Evolutionary conservation across 1,140 invertebrate species (phyloP), one percentile per base, ranked within the genome.

Genomic region (Aporrectodea caliginosa): DNA sequence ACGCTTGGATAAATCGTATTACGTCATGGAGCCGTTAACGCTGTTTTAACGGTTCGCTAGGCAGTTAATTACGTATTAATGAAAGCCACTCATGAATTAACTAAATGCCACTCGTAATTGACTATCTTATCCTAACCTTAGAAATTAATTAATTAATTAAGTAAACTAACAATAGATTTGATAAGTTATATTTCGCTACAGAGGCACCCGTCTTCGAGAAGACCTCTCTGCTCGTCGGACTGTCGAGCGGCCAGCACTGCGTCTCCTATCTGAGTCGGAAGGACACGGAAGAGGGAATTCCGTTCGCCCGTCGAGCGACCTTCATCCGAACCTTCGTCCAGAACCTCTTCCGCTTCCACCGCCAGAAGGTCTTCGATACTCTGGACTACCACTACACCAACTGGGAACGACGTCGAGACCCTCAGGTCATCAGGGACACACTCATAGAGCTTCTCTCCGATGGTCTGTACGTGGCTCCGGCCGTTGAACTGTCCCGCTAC

Each of bases 301-400:
- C 43, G 6, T 22, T 58, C 43, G 6, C 43, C 84, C 90, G 95
- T 79, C 91, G 96, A 79, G 94, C 96, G 43, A 93, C 93, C 87
- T 96, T 98, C 84, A 92, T 98, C 82, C 91, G 96, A 82, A 98
- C 96, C 12, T 95, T 98, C 85, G 90, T 92, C 69, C 93, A 95
- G 31, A 94, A 95, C 86, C 93, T 96, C 86, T 92, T 93, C 22
- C 93, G 93, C 85, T 96, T 86, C 77, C 96, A 98, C 87, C 91
- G 97, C 81, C 96, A 95, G 84, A 96, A 99, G 88, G 97, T 99
- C 86, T 97, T 97, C 89, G 95, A 97, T 84, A 98, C 97, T 58
- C 93, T 97, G 31, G 93, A 98, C 82, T 98, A 98, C 88, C 95
- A 98, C 86, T 99, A 99, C 88, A 98, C 95, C 1, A 95, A 98